phyloP scores from a whole-genome alignment of 1,140 invertebrate species.

The Drosophila triauraria region DNA sequence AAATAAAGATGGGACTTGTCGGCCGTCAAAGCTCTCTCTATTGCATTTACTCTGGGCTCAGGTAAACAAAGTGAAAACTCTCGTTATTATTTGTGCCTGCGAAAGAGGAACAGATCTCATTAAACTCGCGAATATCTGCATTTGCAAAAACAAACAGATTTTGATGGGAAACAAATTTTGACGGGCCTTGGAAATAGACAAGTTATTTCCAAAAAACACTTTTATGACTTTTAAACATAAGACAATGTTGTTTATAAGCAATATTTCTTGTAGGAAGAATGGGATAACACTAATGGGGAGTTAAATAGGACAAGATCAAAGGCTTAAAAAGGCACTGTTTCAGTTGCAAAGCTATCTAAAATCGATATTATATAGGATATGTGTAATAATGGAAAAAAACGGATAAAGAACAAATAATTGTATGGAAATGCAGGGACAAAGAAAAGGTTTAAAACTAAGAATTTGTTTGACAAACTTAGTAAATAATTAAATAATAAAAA shows the following conservation, averaged over 20 bases:
- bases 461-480: background rate
- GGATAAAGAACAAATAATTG: too few relatives aligned
- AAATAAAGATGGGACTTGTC: background rate
- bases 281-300: background rate
- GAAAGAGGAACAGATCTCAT: background rate
- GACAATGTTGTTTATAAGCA: background rate
- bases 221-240: background rate
- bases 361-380: too few relatives aligned
- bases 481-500: background rate
- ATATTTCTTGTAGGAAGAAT: background rate
- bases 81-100: background rate
- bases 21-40: background rate
- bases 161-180: background rate
- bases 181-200: background rate
- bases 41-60: constrained; percentile 4
- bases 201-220: background rate
- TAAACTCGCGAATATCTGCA: background rate
- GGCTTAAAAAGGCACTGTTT: too few relatives aligned
- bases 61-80: background rate
- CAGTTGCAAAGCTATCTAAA: too few relatives aligned
- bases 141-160: background rate
- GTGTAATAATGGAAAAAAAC: too few relatives aligned
- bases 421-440: too few relatives aligned
- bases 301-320: background rate
- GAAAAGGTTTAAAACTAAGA: too few relatives aligned